Evolutionary conservation across 2,113 vertebrate species (phyloP).

Genomic region (Engraulis encrasicolus): DNA sequence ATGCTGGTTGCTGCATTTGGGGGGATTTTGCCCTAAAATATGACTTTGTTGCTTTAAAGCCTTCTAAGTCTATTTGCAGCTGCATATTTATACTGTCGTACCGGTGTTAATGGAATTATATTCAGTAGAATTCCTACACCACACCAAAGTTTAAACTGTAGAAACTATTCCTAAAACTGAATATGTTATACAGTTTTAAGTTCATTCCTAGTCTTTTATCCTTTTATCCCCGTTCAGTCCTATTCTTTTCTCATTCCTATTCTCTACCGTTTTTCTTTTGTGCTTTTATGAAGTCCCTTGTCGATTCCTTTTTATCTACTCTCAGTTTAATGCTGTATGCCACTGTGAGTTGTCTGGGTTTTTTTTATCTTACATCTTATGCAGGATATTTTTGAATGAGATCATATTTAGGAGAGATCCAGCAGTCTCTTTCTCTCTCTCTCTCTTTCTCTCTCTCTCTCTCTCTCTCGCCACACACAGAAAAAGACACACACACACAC

Average conservation of each 20-base stretch:
- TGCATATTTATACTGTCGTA: background rate
- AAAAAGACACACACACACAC: too few species aligned
- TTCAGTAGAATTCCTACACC: background rate
- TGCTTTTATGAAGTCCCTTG: too few species aligned
- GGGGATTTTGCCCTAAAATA: background rate
- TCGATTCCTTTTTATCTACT: too few species aligned
- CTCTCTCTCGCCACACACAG: too few species aligned
- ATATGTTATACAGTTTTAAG: background rate
- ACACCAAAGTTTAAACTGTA: too few species aligned
- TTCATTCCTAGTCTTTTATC: background rate
- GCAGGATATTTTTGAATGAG: background rate
- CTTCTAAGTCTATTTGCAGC: background rate
- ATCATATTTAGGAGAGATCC: background rate
- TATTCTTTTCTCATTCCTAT: too few species aligned
- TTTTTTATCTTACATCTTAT: background rate
- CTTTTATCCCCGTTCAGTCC: too few species aligned
- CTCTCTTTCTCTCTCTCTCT: conserved; percentile 29
- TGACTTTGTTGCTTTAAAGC: background rate
- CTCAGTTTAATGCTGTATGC: too few species aligned
- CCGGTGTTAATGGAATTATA: too few species aligned
- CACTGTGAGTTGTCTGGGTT: too few species aligned
- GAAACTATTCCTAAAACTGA: background rate
- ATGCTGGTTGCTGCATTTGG: background rate
- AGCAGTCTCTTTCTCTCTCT: background rate
- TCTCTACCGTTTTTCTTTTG: too few species aligned